These are phyloP conservation scores for Drosophila crucigera DNA, from an alignment of 2,888 invertebrate genomes.

Conservation along the genomic window DNA sequence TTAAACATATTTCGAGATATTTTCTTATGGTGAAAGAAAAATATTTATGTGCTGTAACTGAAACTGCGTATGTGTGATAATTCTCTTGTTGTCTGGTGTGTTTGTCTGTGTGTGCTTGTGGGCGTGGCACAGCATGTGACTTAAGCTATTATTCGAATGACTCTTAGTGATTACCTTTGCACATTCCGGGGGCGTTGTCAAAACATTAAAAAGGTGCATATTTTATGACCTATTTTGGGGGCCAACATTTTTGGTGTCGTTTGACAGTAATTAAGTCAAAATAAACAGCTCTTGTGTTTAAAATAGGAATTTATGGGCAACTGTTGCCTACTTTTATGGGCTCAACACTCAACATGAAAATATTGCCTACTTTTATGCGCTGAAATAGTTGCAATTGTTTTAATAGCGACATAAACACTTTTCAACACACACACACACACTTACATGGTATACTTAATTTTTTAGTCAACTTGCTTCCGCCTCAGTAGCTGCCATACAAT, in stretches of 20 bases:
- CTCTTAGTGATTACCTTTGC: constrained; percentile 66
- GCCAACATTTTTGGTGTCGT: constrained; percentile 25
- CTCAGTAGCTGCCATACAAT: constrained; percentile 26
- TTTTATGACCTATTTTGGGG: constrained; percentile 69
- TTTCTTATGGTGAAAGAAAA: constrained; percentile 66
- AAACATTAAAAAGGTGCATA: constrained; percentile 49
- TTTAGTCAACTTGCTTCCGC: background rate
- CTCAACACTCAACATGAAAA: background rate
- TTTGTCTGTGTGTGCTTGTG: constrained; percentile 47
- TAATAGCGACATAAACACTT: constrained; percentile 3
- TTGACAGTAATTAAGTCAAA: constrained; percentile 40
- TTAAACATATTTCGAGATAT: constrained; percentile 77
- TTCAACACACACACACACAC: background rate
- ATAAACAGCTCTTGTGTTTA: constrained; percentile 12
- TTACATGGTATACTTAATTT: background rate
- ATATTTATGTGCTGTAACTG: constrained; percentile 57
- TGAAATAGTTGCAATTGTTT: constrained; percentile 20
- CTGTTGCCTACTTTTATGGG: constrained; percentile 37
- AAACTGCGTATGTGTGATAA: constrained; percentile 62
- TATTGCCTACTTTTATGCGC: constrained; percentile 45
- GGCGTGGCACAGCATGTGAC: constrained; percentile 76
- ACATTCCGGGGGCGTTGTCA: constrained; percentile 39
- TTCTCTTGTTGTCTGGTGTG: constrained; percentile 26
- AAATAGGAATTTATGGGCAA: constrained; percentile 16
- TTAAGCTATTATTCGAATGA: constrained; percentile 52